phyloP scores from a whole-genome alignment of 2,888 invertebrate species.

The Cepaea hortensis region DNA sequence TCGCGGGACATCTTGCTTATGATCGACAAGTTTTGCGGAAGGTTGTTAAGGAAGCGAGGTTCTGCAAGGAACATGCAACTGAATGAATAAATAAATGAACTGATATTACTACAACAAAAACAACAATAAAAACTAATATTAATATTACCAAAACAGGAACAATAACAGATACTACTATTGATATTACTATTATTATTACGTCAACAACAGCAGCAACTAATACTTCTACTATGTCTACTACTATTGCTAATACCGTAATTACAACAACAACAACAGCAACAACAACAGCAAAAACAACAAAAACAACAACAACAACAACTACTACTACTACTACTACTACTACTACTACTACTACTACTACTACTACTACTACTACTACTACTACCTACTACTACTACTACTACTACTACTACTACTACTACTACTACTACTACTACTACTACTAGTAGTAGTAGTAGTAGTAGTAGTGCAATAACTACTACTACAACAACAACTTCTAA shows the following conservation, averaged over 20 bases:
- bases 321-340: neutral
- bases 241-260: neutral
- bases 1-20: too few species aligned
- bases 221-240: neutral
- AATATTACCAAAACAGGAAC: neutral
- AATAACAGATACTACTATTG: neutral
- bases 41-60: too few species aligned
- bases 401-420: too few species aligned
- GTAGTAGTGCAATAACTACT: too few species aligned
- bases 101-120: neutral
- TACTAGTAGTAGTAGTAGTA: too few species aligned
- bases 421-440: too few species aligned
- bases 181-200: neutral
- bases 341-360: slow-evolving; percentile 14
- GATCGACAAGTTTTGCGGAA: too few species aligned
- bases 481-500: too few species aligned
- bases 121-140: neutral
- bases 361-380: slow-evolving; percentile 7
- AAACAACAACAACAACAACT: neutral
- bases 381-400: neutral
- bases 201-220: neutral
- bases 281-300: neutral
- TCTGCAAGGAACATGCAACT: too few species aligned
- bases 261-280: neutral
- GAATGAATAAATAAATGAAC: too few species aligned